These are phyloP conservation scores for Melitaea athalia DNA, from an alignment of 2,888 invertebrate species.

Conservation along the genomic window DNA sequence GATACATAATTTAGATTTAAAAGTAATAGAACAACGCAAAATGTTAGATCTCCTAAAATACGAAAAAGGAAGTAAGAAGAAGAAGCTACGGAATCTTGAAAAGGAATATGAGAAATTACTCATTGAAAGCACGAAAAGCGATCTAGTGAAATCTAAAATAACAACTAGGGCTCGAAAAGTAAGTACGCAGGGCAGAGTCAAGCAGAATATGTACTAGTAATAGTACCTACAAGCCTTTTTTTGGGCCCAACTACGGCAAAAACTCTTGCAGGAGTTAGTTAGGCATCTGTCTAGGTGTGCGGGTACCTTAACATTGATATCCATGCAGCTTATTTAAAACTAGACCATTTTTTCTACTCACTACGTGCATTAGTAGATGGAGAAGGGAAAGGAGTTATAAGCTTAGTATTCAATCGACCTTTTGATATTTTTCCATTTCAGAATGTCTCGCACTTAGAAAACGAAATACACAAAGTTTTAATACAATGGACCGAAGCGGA, in stretches of 20 bases:
- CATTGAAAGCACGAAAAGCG: constrained; percentile 82
- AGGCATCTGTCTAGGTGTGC: too few relatives aligned
- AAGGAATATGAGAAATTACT: constrained; percentile 83
- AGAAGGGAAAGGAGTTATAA: too few relatives aligned
- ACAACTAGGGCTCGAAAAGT: constrained; percentile 86
- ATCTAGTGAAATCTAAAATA: constrained; percentile 73
- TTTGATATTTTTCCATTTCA: constrained; percentile 47
- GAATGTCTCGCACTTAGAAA: constrained; percentile 87
- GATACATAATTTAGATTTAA: constrained; percentile 83
- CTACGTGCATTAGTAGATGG: too few relatives aligned
- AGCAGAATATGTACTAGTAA: too few relatives aligned
- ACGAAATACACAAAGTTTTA: constrained; percentile 90
- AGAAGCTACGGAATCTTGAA: constrained; percentile 80
- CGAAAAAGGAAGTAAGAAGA: constrained; percentile 84
- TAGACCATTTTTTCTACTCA: too few relatives aligned
- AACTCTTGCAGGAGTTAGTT: too few relatives aligned
- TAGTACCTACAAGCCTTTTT: too few relatives aligned
- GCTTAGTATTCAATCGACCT: too few relatives aligned
- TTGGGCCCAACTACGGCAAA: too few relatives aligned
- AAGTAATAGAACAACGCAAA: constrained; percentile 87
- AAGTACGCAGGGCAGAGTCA: background rate
- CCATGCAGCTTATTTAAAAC: too few relatives aligned
- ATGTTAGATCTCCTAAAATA: constrained; percentile 88
- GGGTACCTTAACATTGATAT: too few relatives aligned
- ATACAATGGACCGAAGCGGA: constrained; percentile 92